Conservation (phyloP, 2,797 vertebrate species). For the Sebastes oblongus region DNA sequence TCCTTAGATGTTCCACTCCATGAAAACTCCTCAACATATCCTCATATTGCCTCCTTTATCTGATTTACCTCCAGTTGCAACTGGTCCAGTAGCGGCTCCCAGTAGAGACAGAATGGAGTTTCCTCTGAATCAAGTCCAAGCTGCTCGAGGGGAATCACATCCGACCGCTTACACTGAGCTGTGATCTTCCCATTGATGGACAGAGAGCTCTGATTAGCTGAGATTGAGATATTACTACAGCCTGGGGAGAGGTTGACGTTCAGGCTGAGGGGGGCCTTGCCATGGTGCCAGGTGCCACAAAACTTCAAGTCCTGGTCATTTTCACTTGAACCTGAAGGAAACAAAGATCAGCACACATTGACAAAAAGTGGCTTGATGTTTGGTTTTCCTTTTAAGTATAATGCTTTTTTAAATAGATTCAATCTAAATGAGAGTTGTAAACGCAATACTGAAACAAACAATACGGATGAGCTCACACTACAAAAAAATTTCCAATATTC, state of each 20-base stretch:
- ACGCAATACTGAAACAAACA: neutral
- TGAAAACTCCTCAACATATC: neutral
- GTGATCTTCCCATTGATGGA: slow-evolving; percentile 70
- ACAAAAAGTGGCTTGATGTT: neutral
- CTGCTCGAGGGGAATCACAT: neutral
- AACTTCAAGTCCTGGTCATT: slow-evolving; percentile 65
- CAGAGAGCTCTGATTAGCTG: slow-evolving; percentile 66
- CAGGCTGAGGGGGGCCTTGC: neutral
- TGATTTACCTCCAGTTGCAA: slow-evolving; percentile 65
- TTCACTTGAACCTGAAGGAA: slow-evolving; percentile 50
- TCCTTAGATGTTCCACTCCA: neutral
- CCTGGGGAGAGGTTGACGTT: slow-evolving; percentile 61
- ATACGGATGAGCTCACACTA: neutral
- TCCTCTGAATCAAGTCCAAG: fast-evolving
- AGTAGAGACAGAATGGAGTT: slow-evolving; percentile 72
- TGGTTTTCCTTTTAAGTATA: neutral
- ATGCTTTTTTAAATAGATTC: neutral
- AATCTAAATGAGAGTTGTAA: neutral
- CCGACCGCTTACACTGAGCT: slow-evolving; percentile 12
- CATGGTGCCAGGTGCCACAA: slow-evolving; percentile 78
- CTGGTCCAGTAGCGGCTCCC: slow-evolving; percentile 79
- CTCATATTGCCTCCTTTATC: neutral
- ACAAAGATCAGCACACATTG: neutral
- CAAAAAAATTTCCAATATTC: neutral
- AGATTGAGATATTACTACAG: slow-evolving; percentile 57